Base-by-base conservation (phyloP, 2,113 vertebrate genomes). In the Podilymbus podiceps region DNA sequence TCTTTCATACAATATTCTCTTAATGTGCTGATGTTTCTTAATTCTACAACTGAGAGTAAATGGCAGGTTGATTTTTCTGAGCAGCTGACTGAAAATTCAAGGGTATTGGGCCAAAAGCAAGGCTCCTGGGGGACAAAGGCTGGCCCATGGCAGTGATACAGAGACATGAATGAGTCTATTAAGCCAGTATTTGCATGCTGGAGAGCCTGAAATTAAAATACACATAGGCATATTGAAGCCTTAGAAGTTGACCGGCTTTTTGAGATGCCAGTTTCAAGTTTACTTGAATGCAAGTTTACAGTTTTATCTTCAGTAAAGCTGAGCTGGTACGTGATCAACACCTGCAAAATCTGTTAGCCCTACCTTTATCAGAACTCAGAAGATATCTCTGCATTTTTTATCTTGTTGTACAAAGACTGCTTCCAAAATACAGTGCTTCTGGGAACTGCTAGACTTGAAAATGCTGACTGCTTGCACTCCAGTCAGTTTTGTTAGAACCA, bases 381-480 rank as follows among this genome's bases (percentile, higher is more conserved):
- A 86, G 18, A 76, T 31, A 56, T 52, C 19, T 50, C 46, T 68
- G 44, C 19, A 16, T 46, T 92, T 87, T 83, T 95, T 4, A 81
- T 76, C 53, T 85, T 85, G 12, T 73, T 92, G 31, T 66, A 46
- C 81, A 89, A 89, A 87, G 55, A 9, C 20, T 89, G 15, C 14
- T n/a, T 92, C 66, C 74, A 66, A 92, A 96, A 76, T 46, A 60
- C 17, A 28, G 64, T 30, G 56, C 56, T 93, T 92, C 69, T 87
- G 76, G 76, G 56, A 92, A 60, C 28, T 8, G 64, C 60, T 87
- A 77, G 58, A 20, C 58, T 68, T 89, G 40, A 85, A 95, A 96
- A 64, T 94, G 94, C 95, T 95, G 96, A 94, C 92, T 91, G 56
- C 84, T 89, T 68, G n/a, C 69, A 30, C 56, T 81, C 49, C 30